Percentiles rank a stretch among this genome's conserved stretches.
Conservation (phyloP, 2,113 vertebrate species). For the Cottus gobio region DNA sequence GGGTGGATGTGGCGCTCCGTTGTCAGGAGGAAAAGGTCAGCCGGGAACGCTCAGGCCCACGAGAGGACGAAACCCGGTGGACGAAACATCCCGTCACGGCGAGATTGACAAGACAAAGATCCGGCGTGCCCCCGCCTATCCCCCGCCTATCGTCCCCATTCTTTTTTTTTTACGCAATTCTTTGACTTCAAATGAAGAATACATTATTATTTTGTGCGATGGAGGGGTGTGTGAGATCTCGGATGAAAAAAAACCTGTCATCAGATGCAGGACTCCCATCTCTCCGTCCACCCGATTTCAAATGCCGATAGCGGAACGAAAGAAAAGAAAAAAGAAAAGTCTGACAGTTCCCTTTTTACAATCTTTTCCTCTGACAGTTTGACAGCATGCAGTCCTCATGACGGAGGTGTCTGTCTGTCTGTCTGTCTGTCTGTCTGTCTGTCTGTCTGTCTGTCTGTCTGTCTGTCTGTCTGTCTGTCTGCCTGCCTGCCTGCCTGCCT, state of each 20-base stretch:
- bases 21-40: conserved; percentile 50
- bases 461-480: too few species aligned
- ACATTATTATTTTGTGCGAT: too few species aligned
- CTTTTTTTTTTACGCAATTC: conserved; percentile 20
- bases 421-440: conserved; percentile 6
- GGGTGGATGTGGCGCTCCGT: conserved; percentile 11
- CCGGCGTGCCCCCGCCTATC: background rate
- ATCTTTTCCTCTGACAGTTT: conserved; percentile 58
- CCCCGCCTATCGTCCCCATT: too few species aligned
- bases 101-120: conserved; percentile 58
- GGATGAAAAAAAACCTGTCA: conserved; percentile 52
- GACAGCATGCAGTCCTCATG: conserved; percentile 55
- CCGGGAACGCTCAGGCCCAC: conserved; percentile 7
- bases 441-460: background rate
- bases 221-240: conserved; percentile 28
- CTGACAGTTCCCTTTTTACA: conserved; percentile 52
- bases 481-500: too few species aligned
- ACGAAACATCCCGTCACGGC: conserved; percentile 43
- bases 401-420: conserved; percentile 32
- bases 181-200: conserved; percentile 18
- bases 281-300: conserved; percentile 32
- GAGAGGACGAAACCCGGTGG: conserved; percentile 8
- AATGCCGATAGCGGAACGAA: conserved; percentile 14
- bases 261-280: conserved; percentile 35
- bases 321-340: conserved; percentile 1